Evolutionary conservation across 1,140 invertebrate genomes (phyloP), one percentile per base, ranked within the genome.

Genomic region (Orius insidiosus): DNA sequence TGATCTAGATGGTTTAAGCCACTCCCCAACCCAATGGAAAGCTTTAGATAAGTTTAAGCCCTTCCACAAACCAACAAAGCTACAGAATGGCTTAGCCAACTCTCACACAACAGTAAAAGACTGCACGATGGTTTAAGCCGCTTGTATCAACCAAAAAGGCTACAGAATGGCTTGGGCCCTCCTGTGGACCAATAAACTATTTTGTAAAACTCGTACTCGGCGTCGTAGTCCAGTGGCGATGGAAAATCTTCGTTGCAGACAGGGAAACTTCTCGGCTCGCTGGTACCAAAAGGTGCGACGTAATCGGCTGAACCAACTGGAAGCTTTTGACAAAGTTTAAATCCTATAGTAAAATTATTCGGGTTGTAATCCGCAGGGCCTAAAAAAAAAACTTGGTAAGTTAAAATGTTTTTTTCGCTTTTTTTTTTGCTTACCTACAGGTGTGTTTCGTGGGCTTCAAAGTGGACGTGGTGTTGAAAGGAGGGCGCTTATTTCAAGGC

Each of bases 221-320:
- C 41, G n/a, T 43, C 41, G n/a, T 43, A 43, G 3, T 18, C 14
- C 8, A n/a, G 10, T n/a, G 41, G 41, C 3, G n/a, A 18, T 7
- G 41, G 41, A 11, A 43, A 6, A 14, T 31, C 41, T 31, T 7
- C n/a, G 7, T 31, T 6, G 8, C n/a, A 10, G 8, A 31, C 8
- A 10, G 11, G n/a, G n/a, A 30, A 30, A 5, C 16, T 30, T 15
- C 31, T 18, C 16, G 31, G 2, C 3, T 30, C 3, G 14, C 18
- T 43, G 41, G 41, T 43, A 9, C 41, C 41, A 32, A 43, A 43
- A 31, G 41, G 41, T 6, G 41, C 41, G n/a, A 43, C 41, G 19
- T 30, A 43, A 10, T 3, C n/a, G 5, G 41, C 41, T 4, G n/a
- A 14, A 30, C 41, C 6, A 5, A 30, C 18, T n/a, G 41, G 41